These are phyloP conservation scores for Platycercus adscitus DNA, from an alignment of 2,113 vertebrate genomes.

Conservation along the genomic window DNA sequence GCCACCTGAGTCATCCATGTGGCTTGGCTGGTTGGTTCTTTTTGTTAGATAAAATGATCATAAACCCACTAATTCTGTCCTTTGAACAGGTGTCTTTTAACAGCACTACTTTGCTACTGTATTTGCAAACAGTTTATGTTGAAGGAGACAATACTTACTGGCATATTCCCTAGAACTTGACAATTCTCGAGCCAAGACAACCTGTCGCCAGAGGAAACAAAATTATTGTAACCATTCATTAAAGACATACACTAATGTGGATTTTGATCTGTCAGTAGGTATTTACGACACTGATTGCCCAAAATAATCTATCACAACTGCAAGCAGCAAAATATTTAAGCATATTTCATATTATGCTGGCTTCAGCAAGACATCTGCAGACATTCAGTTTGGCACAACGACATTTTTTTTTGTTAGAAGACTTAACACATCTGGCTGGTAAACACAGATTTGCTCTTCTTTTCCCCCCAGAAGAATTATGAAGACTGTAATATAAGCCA, in stretches of 20 bases:
- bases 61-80: neutral
- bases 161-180: slow-evolving; percentile 95
- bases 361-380: neutral
- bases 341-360: neutral
- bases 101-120: neutral
- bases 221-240: neutral
- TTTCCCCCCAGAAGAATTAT: neutral
- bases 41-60: neutral
- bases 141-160: slow-evolving; percentile 82
- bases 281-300: neutral
- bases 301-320: neutral
- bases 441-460: neutral
- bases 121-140: neutral
- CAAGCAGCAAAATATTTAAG: neutral
- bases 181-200: slow-evolving; percentile 95
- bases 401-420: neutral
- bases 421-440: neutral
- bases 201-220: slow-evolving; percentile 76
- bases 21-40: neutral
- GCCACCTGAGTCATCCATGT: neutral
- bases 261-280: neutral
- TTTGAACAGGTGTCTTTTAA: neutral
- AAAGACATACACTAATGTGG: neutral
- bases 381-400: neutral
- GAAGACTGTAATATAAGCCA: neutral